These are phyloP conservation scores for Panurus biarmicus DNA, from an alignment of 2,113 vertebrate species.

Conservation along the genomic window DNA sequence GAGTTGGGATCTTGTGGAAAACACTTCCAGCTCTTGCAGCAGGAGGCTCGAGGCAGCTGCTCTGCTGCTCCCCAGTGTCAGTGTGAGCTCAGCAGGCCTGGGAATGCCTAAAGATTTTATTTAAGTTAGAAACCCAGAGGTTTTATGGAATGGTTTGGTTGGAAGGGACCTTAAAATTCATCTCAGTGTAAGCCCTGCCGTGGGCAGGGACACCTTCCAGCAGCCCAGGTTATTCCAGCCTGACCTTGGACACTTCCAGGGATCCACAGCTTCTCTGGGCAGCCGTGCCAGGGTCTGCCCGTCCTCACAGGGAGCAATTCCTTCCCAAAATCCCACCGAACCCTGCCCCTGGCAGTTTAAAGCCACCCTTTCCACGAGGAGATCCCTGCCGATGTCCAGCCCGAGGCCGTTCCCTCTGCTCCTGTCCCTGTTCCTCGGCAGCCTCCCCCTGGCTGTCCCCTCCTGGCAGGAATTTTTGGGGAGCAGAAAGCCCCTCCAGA, in stretches of 20 bases:
- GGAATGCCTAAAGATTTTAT: neutral
- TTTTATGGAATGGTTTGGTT: neutral
- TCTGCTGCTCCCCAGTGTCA: neutral
- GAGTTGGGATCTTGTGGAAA: neutral
- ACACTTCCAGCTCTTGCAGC: neutral
- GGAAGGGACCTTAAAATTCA: neutral
- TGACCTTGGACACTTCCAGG: neutral
- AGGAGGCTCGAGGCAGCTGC: neutral
- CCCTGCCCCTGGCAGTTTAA: neutral
- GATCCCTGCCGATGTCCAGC: neutral
- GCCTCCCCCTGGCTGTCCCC: neutral
- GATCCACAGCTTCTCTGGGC: neutral
- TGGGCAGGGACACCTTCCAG: neutral
- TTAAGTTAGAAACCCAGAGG: neutral
- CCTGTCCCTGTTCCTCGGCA: neutral
- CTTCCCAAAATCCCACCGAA: neutral
- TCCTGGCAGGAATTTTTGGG: neutral
- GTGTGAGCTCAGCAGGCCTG: neutral
- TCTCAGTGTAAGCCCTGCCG: accelerated
- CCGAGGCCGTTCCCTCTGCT: neutral
- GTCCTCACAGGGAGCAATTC: accelerated
- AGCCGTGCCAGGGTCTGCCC: neutral
- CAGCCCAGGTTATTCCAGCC: accelerated
- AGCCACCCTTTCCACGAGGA: neutral
- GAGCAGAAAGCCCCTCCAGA: neutral